These are phyloP conservation scores for Pseudeuparius sepicola DNA, from an alignment of 2,888 invertebrate genomes.

Conservation along the genomic window DNA sequence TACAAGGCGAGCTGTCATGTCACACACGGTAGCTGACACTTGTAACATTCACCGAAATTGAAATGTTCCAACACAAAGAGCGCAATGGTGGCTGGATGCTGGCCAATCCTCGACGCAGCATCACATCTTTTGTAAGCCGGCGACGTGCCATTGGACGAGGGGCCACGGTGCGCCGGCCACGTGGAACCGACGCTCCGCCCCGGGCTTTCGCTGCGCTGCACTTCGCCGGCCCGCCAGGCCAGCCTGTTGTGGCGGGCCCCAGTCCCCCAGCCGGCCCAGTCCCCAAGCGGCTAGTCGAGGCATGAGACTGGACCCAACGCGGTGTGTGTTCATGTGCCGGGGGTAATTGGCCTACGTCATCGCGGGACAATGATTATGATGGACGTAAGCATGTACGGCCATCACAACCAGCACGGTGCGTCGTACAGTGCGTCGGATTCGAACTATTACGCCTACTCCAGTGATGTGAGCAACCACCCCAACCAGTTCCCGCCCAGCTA, in stretches of 20 bases:
- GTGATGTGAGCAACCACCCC: slow-evolving; percentile 29
- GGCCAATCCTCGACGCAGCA: slow-evolving; percentile 37
- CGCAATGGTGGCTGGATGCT: slow-evolving; percentile 40
- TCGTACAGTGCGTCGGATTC: no score
- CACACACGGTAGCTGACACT: slow-evolving; percentile 39
- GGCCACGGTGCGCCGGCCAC: slow-evolving; percentile 32
- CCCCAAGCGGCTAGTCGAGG: slow-evolving; percentile 19
- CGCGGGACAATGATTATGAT: slow-evolving; percentile 66
- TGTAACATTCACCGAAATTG: slow-evolving; percentile 37
- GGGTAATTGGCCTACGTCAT: slow-evolving; percentile 13
- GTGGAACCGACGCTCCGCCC: no score
- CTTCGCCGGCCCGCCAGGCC: slow-evolving; percentile 15
- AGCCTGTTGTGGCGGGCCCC: no score
- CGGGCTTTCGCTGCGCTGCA: slow-evolving; percentile 26
- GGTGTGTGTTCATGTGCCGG: slow-evolving; percentile 12
- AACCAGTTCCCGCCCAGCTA: slow-evolving; percentile 33
- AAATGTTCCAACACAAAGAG: slow-evolving; percentile 39
- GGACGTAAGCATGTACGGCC: slow-evolving; percentile 72
- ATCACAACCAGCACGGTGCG: slow-evolving; percentile 40
- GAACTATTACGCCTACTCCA: slow-evolving; percentile 1
- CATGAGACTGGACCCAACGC: slow-evolving; percentile 11
- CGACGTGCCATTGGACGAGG: slow-evolving; percentile 32
- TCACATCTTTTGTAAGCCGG: slow-evolving; percentile 33
- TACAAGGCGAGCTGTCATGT: slow-evolving; percentile 38
- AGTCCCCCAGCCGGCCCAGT: slow-evolving; percentile 16